Percentiles rank a stretch among this genome's conserved stretches.
These are phyloP conservation scores for Gobius niger DNA, from an alignment of 2,113 vertebrate genomes.

Conservation along the genomic window DNA sequence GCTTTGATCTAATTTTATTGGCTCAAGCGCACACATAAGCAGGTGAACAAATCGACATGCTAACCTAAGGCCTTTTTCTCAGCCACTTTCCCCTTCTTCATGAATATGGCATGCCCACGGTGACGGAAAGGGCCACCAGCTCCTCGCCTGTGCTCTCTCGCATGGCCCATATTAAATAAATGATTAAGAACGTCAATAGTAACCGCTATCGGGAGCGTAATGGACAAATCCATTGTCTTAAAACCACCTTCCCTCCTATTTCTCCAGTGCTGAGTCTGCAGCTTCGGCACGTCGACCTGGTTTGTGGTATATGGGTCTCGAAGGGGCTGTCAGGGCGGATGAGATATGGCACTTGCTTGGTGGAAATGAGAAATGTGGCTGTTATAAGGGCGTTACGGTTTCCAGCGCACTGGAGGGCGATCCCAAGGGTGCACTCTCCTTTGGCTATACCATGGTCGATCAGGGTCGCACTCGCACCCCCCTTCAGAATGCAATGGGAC, in stretches of 20 bases:
- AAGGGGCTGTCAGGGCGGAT: conserved; percentile 51
- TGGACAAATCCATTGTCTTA: conserved; percentile 1
- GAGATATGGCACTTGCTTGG: conserved; percentile 46
- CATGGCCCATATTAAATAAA: conserved; percentile 32
- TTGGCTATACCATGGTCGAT: conserved; percentile 23
- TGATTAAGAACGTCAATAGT: conserved; percentile 4
- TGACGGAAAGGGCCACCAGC: conserved; percentile 23
- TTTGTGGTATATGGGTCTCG: conserved; percentile 32
- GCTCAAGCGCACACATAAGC: neutral
- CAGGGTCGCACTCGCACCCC: conserved; percentile 29
- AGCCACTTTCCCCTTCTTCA: conserved; percentile 34
- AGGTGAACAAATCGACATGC: conserved; percentile 28
- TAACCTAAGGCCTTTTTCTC: conserved; percentile 14
- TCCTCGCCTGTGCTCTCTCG: conserved; percentile 18
- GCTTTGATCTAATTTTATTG: neutral
- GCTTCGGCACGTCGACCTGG: conserved; percentile 12
- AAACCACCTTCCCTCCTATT: conserved; percentile 44
- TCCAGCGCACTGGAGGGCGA: conserved; percentile 50
- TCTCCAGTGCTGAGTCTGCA: conserved; percentile 44
- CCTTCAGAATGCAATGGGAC: neutral
- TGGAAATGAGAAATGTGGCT: conserved; percentile 63
- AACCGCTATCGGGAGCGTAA: neutral
- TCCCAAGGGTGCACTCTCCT: conserved; percentile 63
- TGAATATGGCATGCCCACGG: conserved; percentile 57
- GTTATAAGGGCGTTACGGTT: conserved; percentile 66